Evolutionary conservation across 1,140 invertebrate species (phyloP).

Genomic region (Aphidius gifuensis): DNA sequence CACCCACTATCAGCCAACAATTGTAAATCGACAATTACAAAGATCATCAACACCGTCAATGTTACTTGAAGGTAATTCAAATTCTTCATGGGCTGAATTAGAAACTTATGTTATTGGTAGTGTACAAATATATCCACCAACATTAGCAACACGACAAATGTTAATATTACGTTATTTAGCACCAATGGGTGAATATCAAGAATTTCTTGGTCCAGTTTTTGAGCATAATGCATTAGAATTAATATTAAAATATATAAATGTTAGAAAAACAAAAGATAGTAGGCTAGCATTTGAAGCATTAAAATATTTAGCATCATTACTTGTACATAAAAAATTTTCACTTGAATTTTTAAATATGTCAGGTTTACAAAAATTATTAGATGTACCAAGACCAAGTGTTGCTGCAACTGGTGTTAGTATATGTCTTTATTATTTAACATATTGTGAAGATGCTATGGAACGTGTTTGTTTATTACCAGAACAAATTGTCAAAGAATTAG

Average conservation of each 20-base stretch:
- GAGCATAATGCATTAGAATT: constrained; percentile 87
- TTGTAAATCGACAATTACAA: constrained; percentile 22
- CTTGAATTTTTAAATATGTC: constrained; percentile 87
- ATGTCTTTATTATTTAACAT: constrained; percentile 93
- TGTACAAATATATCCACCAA: constrained; percentile 84
- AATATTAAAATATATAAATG: constrained; percentile 87
- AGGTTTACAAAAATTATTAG: constrained; percentile 79
- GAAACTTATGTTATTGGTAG: constrained; percentile 82
- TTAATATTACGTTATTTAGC: constrained; percentile 89
- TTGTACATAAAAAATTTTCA: constrained; percentile 97
- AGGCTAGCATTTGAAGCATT: constrained; percentile 91
- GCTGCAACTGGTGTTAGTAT: constrained; percentile 94
- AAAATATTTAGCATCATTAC: constrained; percentile 86
- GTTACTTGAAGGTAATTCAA: constrained; percentile 57
- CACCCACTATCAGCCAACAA: constrained; percentile 21
- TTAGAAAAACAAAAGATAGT: constrained; percentile 83
- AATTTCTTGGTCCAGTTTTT: constrained; percentile 88
- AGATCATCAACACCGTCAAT: constrained; percentile 30
- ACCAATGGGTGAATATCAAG: constrained; percentile 95
- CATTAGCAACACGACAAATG: constrained; percentile 82
- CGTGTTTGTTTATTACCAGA: constrained; percentile 83
- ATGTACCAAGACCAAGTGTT: constrained; percentile 87
- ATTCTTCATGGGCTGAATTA: constrained; percentile 89
- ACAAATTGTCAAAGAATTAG: constrained; percentile 72
- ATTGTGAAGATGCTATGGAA: constrained; percentile 97